Evolutionary conservation across 2,888 invertebrate genomes (phyloP), one percentile per base, ranked within the genome.

Genomic region (Heliconius ethilla): DNA sequence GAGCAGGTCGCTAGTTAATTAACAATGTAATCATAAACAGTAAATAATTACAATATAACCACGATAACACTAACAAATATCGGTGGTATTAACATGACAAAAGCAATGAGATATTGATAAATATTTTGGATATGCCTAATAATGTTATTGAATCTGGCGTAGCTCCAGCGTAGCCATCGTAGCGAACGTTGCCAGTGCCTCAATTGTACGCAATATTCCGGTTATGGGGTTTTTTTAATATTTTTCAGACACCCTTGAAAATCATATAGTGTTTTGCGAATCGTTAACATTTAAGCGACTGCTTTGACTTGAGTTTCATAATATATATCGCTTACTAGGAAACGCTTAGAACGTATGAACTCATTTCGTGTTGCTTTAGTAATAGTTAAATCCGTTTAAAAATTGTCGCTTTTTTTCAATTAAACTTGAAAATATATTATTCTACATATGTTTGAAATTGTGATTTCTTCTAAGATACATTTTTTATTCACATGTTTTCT

Each of bases 71-170:
- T 74, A 29, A 69, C 33, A 76, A 66, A 73, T 55, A 59, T 77
- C 15, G 51, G 18, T 33, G 72, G 74, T 78, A 81, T 78, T 80
- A 79, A 73, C 67, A 72, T 73, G 74, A 80, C 80, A 81, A 82
- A 82, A 74, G 75, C 76, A 78, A 74, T 55, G 77, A 78, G 77
- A 81, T 82, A 83, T 82, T 82, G 81, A 82, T 81, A 84, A 82
- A 84, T 83, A 83, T 83, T 84, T 84, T 83, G 80, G 80, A 82
- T 83, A 84, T 84, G 83, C 83, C 82, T 87, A 86, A 86, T 85
- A 85, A 85, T 83, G 80, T 86, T 84, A 86, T 85, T 85, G 86
- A 84, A 83, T 86, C 89, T 90, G 90, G 90, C 89, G 85, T 83
- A 81, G 85, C 83, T 90, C 90, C 89, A 89, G 85, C 84, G 84